Evolutionary conservation across 2,113 vertebrate genomes (phyloP), one percentile per base, ranked within the genome.

Genomic region (Hippocampus mohnikei): DNA sequence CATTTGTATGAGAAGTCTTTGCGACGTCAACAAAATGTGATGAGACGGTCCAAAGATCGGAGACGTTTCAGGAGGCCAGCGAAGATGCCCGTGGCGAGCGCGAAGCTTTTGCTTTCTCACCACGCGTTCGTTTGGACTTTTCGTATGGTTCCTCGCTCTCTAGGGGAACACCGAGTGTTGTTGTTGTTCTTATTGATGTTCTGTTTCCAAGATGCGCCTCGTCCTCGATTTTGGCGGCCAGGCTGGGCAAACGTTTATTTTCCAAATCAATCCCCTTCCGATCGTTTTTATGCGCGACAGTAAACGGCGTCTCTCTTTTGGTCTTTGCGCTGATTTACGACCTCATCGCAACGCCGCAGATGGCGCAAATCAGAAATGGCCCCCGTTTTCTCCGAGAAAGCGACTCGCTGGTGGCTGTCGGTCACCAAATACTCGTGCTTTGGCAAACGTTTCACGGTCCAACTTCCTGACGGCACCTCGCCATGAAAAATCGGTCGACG

Each of bases 401-500:
- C 13, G 50, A 25, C 77, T 69, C 65, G 42, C 4, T 70, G 73
- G 52, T 72, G 40, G 29, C 2, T 75, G 80, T 65, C 3, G 18
- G 50, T 20, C 20, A 77, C 80, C 68, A 55, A 79, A 67, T 50
- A 20, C 10, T 18, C 60, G 42, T 23, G 9, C 81, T 53, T 74
- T 41, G 65, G 10, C 18, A 40, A 55, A 80, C 29, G 79, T 82
- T 84, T 85, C 78, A 72, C 81, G 80, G 77, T 77, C 69, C 70
- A 73, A 74, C 71, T 76, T 75, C 48, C 62, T 46, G 69, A 65
- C 69, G 67, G 66, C 12, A 46, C 16, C 6, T 27, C 25, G 15
- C 9, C 2, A 29, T 0, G 13, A 58, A 12, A 56, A 25, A 56
- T 27, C 12, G 11, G 8, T 11, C 55, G n/a, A 7, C 12, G 3